Evolutionary conservation across 2,888 invertebrate species (phyloP), one percentile per base, ranked within the genome.

Genomic region (Morinoia aosen): DNA sequence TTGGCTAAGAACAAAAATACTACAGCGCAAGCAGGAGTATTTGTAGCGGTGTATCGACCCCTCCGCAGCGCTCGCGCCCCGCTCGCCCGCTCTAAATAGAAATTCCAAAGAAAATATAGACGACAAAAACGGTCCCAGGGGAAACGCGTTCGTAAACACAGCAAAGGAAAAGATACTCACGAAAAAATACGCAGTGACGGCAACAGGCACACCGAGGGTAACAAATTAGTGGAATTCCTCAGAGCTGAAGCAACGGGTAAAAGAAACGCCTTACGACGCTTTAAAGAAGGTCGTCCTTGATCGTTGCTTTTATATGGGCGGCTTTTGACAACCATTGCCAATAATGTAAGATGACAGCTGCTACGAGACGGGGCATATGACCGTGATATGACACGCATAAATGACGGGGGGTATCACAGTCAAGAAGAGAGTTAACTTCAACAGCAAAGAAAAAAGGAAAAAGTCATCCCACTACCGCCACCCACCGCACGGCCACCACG

Each of bases 71-170:
- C 48, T 48, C 48, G 14, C 7, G 56, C 40, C 91, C 56, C 91
- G 56, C 56, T 48, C 91, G 56, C 91, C 56, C 2, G 40, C 93
- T 93, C 58, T 57, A 93, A 93, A 93, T 93, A 93, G 93, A 93
- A 93, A 93, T 93, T 93, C 93, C 93, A 33, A 56, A 93, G 93
- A 57, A 93, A 93, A 93, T 93, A 93, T 57, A 56, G 93, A 93
- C 93, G 57, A 93, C 93, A 93, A 56, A 93, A 93, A 57, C 93
- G 93, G 58, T 58, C 93, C 48, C 93, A 93, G 33, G 58, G 93
- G 93, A 58, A 93, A 93, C 93, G 39, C 93, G 56, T 93, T 57
- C 93, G 93, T 58, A 93, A 93, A 93, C 93, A 93, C 93, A 33
- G 57, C 56, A 58, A 93, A 93, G 57, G 57, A 57, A 56, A 57